A percentile compares a stretch with the other conserved stretches of the same genome.
These are phyloP conservation scores for Phlogophora meticulosa DNA, from an alignment of 2,888 invertebrate genomes.

Conservation along the genomic window DNA sequence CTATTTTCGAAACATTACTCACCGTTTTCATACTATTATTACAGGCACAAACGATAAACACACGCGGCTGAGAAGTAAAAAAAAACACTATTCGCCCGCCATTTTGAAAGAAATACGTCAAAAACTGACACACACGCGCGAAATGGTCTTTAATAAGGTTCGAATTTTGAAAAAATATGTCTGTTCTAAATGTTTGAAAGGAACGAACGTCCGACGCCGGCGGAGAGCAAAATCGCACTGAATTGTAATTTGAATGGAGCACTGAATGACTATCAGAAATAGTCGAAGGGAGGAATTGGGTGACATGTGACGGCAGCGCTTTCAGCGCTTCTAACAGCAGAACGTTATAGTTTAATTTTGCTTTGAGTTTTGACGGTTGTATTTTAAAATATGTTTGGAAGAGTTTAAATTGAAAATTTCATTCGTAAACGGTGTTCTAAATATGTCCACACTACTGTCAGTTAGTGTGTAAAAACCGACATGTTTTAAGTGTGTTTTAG, in stretches of 20 bases:
- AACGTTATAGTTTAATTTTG: constrained; percentile 21
- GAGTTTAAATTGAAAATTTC: not conserved
- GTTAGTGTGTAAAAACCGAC: no score
- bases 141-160: constrained; percentile 50
- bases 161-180: constrained; percentile 54
- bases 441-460: not conserved
- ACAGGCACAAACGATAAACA: constrained; percentile 55
- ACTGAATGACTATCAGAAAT: constrained; percentile 87
- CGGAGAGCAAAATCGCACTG: constrained; percentile 69
- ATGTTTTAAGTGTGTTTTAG: not conserved
- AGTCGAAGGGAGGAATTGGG: constrained; percentile 82
- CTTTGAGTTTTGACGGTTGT: constrained; percentile 3
- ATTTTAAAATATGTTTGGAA: not conserved
- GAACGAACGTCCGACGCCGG: constrained; percentile 33
- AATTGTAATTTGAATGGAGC: constrained; percentile 79
- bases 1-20: constrained; percentile 66
- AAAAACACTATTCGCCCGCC: constrained; percentile 61
- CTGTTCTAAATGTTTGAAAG: constrained; percentile 25
- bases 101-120: constrained; percentile 61
- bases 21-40: constrained; percentile 57
- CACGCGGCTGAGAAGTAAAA: constrained; percentile 35
- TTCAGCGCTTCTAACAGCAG: constrained; percentile 71
- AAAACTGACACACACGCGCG: constrained; percentile 58
- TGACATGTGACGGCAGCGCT: constrained; percentile 56
- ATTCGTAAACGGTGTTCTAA: not conserved